Evolutionary conservation across 2,888 invertebrate species (phyloP).

Genomic region (Tinea pellionella): DNA sequence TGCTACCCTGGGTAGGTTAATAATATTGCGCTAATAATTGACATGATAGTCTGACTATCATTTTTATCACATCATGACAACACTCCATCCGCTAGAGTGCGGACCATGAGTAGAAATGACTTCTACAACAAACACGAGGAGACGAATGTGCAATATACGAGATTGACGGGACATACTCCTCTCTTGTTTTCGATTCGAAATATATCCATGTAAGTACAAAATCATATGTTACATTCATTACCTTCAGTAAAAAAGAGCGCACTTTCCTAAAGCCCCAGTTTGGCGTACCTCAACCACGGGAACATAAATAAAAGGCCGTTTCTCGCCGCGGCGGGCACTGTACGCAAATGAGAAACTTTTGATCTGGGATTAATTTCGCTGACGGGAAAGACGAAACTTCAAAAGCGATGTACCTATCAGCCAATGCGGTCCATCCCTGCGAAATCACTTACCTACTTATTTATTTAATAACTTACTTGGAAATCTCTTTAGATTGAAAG

Average conservation of each 20-base stretch:
- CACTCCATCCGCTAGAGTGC: no score
- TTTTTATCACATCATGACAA: no score
- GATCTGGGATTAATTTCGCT: slow-evolving; percentile 31
- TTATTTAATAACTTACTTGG: neutral
- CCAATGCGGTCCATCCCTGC: neutral
- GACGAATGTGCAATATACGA: no score
- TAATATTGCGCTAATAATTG: no score
- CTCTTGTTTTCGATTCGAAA: no score
- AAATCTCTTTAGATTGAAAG: neutral
- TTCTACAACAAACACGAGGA: no score
- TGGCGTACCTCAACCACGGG: neutral
- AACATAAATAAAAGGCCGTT: neutral
- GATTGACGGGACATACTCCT: no score
- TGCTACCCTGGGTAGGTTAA: no score
- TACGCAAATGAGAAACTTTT: slow-evolving; percentile 25
- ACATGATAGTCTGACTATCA: no score
- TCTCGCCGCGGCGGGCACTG: neutral
- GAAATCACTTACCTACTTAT: neutral
- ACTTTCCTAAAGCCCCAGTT: neutral
- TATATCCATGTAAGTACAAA: no score
- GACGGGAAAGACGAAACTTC: slow-evolving; percentile 15
- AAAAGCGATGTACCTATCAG: slow-evolving; percentile 2
- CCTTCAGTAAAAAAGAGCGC: neutral
- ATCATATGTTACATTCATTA: neutral
- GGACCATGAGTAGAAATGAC: no score